Base-by-base conservation (phyloP, 2,888 invertebrate species). In the Stenotaenia linearis region DNA sequence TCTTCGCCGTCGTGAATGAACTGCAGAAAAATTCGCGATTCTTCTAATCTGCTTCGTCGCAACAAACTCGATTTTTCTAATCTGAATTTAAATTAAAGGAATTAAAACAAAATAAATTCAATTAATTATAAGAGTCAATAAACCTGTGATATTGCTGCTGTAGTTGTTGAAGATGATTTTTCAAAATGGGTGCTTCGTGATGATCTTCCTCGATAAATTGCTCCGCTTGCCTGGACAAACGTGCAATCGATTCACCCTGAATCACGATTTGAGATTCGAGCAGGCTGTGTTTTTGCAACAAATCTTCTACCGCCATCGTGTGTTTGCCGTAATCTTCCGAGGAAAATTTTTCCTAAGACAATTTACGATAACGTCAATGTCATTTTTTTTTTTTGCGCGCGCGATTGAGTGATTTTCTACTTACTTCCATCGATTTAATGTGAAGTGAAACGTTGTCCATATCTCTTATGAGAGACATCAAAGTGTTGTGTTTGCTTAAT, bases 1-100 rank as follows among this genome's bases (percentile, higher is more conserved):
- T 98, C 98, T 84, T 98, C 98, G 83, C 96, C 94, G 85, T 98
- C 98, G 86, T 97, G 96, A 80, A 97, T 88, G 87, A 98, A 97
- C 87, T 97, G 96, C 88, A 93, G 97, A 84, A 96, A 94, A 85
- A 95, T 94, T 80, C 96, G 90, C 0, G 97, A 96, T 84, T 97
- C 96, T 86, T 98, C 97, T 15, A 99, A 88, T 15, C 93, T 90
- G 0, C 91, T 92, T 82, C 95, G 92, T 7, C 97, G 90, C 83
- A 91, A 91, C 79, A 92, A 91, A 61, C 92, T 92, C 45, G 92
- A 90, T 75, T 92, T 91, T 15, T 91, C 88, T 80, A 93, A 85
- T 75, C 91, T 91, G n/a, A 37, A 25, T 23, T n/a, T 28, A 75
- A 75, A 75, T 9, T 25, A 30, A 21, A 28, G 3, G 32, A 32